Conservation (phyloP, 2,888 invertebrate species). For the Drosophila kokeensis region DNA sequence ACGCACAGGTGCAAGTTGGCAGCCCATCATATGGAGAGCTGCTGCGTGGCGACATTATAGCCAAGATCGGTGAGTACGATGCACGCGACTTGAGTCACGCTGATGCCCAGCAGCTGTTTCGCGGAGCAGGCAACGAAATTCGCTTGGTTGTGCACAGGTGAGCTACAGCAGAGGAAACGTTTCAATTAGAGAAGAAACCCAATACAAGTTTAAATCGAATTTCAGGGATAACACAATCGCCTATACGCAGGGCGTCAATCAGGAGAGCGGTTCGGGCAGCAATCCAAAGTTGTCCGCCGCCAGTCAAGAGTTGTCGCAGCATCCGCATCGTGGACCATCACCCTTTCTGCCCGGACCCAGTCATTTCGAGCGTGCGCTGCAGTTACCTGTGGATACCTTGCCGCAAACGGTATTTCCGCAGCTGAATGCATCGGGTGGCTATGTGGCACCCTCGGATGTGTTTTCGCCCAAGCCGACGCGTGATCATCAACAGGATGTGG, state of each 20-base stretch:
- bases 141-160: conserved; percentile 94
- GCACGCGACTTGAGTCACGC: conserved; percentile 94
- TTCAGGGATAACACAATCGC: conserved; percentile 85
- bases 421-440: conserved; percentile 84
- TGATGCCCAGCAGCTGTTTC: conserved; percentile 95
- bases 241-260: conserved; percentile 85
- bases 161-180: conserved; percentile 20
- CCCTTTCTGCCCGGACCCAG: conserved; percentile 87
- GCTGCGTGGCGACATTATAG: conserved; percentile 95
- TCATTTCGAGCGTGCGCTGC: conserved; percentile 83
- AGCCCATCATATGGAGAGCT: conserved; percentile 94
- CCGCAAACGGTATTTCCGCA: conserved; percentile 87
- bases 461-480: conserved; percentile 85
- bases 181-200: background rate
- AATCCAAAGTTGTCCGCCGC: conserved; percentile 84
- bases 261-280: conserved; percentile 84
- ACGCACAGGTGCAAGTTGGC: conserved; percentile 91
- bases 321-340: conserved; percentile 87
- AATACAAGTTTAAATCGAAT: background rate
- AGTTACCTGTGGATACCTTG: conserved; percentile 84
- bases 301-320: conserved; percentile 81
- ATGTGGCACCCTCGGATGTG: conserved; percentile 80
- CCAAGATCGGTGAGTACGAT: conserved; percentile 95
- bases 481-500: conserved; percentile 85
- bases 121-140: conserved; percentile 92